Evolutionary conservation across 2,888 invertebrate species (phyloP), one percentile per base, ranked within the genome.

Genomic region (Lasioglossum calceatum): DNA sequence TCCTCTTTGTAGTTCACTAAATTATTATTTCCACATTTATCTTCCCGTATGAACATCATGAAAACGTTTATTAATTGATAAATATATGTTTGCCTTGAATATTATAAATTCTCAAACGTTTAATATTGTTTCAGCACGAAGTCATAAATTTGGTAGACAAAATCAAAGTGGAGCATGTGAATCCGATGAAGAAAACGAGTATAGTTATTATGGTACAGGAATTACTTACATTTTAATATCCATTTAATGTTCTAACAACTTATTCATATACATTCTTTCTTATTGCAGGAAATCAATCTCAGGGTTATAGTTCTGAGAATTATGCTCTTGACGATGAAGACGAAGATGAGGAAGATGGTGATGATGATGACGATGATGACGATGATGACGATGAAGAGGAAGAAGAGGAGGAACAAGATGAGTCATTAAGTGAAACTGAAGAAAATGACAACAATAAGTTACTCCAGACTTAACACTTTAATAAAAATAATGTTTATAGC

Each of bases 141-240:
- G 97, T 89, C 98, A 98, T 95, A 98, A 98, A 94, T 98, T 98
- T 96, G 98, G 98, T 19, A 96, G 98, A 42, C 98, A 98, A 96
- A 97, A 97, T 92, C 97, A 97, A 92, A 96, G 96, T 76, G 95
- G 94, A 64, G 95, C 95, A 82, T 96, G 96, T 87, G 96, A 97
- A 91, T 97, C 97, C 87, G 97, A 97, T 92, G 97, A 97, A 87
- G 97, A 97, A 92, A 96, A 96, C 72, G 96, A 95, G 72, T 96
- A 96, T 83, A 96, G 95, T 72, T 96, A 95, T 92, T 95, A 96
- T 77, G 96, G 96, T 87, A 94, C 14, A 54, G 39, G 32, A 44
- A 19, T 71, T 39, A 8, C 36, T 77, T 81, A 36, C 27, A n/a
- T 61, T 84, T 42, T 61, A 50, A 74, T 16, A 10, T n/a, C 42